These are phyloP conservation scores for Melanotaenia nigrans DNA, from an alignment of 2,797 vertebrate genomes.

Conservation along the genomic window DNA sequence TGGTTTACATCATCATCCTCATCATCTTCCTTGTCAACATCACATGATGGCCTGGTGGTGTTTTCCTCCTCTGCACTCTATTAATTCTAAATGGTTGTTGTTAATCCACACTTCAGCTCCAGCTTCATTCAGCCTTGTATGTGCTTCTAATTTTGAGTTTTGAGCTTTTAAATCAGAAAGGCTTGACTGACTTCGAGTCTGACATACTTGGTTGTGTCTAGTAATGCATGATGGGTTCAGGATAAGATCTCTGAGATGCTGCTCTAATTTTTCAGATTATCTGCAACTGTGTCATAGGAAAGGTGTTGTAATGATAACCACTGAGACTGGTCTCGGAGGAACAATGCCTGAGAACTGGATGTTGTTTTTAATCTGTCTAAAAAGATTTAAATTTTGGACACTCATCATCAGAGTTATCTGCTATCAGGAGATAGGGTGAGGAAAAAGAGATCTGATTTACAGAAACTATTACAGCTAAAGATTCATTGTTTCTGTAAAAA, in stretches of 20 bases:
- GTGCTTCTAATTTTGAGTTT: constrained; percentile 25
- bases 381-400: no score
- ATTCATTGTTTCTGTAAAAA: no score
- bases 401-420: no score
- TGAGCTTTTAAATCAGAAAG: constrained; percentile 14
- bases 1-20: constrained; percentile 57
- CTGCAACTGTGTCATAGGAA: not conserved
- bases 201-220: constrained; percentile 3
- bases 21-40: constrained; percentile 67
- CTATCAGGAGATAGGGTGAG: no score
- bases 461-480: no score
- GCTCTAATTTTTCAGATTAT: constrained; percentile 1
- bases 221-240: not conserved
- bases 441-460: no score
- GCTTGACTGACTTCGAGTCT: constrained; percentile 16
- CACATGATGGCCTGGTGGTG: constrained; percentile 69
- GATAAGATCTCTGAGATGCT: constrained; percentile 2
- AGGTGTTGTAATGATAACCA: no score
- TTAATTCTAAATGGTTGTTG: constrained; percentile 19
- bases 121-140: constrained; percentile 1
- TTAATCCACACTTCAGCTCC: constrained; percentile 25
- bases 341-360: not conserved
- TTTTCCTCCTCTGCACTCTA: constrained; percentile 42
- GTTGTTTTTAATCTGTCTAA: no score
- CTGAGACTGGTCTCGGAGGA: not conserved